Evolutionary conservation across 1,140 invertebrate genomes (phyloP).

Genomic region (Sycobia sp.): DNA sequence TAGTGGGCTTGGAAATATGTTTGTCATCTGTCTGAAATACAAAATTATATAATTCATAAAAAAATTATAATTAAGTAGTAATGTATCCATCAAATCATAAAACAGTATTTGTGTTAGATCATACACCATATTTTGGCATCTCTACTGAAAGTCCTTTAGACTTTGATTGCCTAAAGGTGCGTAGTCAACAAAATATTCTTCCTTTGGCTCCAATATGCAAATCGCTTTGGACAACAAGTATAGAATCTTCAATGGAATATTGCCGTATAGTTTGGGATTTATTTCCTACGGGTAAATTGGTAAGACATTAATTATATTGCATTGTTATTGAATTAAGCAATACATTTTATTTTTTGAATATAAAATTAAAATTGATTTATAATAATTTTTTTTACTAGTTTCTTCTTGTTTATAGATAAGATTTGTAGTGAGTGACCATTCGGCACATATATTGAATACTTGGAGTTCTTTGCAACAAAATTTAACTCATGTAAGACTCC

Average conservation of each 20-base stretch:
- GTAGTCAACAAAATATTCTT: slow-evolving; percentile 71
- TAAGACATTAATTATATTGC: slow-evolving; percentile 53
- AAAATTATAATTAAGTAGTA: no score
- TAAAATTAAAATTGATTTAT: slow-evolving; percentile 6
- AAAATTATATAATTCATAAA: no score
- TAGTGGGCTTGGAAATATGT: no score
- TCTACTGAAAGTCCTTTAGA: slow-evolving; percentile 86
- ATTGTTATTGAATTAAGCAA: slow-evolving; percentile 6
- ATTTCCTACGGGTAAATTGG: slow-evolving; percentile 86
- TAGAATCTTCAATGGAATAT: slow-evolving; percentile 93
- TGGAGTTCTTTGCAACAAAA: slow-evolving; percentile 83
- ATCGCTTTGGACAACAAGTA: slow-evolving; percentile 91
- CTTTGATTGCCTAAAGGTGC: slow-evolving; percentile 82
- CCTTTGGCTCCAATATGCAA: slow-evolving; percentile 82
- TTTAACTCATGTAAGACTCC: slow-evolving; percentile 71
- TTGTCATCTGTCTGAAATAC: no score
- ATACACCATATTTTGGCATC: slow-evolving; percentile 85
- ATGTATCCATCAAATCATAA: slow-evolving; percentile 82
- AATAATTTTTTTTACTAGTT: not conserved
- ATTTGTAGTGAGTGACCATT: slow-evolving; percentile 82
- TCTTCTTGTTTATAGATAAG: slow-evolving; percentile 68
- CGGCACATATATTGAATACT: slow-evolving; percentile 79
- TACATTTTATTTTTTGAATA: slow-evolving; percentile 12
- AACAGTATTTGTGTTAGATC: slow-evolving; percentile 93
- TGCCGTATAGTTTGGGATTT: slow-evolving; percentile 96